Evolutionary conservation across 2,113 vertebrate species (phyloP).

Genomic region (Lamprotornis superbus): DNA sequence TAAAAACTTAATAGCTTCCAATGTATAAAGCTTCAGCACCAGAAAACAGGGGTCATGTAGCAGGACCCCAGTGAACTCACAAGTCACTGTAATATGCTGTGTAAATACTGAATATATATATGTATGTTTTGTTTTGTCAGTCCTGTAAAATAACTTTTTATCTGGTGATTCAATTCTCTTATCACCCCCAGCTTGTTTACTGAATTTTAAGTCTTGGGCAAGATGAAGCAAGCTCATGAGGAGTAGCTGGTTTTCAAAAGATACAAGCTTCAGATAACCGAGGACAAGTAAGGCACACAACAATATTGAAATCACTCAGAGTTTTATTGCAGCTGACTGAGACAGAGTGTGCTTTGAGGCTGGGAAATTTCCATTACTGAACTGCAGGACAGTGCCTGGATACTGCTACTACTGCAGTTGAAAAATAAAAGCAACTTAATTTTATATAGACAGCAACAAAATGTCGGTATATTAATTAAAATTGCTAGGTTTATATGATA

Average conservation of each 20-base stretch:
- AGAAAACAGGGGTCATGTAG: background rate
- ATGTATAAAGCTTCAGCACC: background rate
- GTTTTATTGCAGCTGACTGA: constrained; percentile 57
- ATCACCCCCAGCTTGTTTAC: constrained; percentile 8
- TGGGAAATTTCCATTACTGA: constrained; percentile 67
- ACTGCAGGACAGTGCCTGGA: constrained; percentile 30
- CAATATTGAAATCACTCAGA: constrained; percentile 52
- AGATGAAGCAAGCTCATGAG: constrained; percentile 31
- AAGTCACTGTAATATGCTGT: background rate
- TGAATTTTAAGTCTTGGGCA: background rate
- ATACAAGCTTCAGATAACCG: constrained; percentile 32
- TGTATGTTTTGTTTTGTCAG: background rate
- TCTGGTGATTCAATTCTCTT: background rate
- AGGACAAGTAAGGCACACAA: constrained; percentile 41
- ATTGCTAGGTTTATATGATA: background rate
- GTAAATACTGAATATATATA: background rate
- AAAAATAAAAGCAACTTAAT: constrained; percentile 39
- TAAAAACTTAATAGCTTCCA: background rate
- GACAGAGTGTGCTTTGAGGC: constrained; percentile 42
- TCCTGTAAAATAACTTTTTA: background rate
- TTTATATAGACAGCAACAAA: background rate
- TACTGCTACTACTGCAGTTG: constrained; percentile 27
- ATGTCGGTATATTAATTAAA: background rate
- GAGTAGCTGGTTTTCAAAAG: constrained; percentile 43
- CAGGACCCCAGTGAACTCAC: background rate